phyloP scores from a whole-genome alignment of 2,113 vertebrate species.

The Pteronura brasiliensis region DNA sequence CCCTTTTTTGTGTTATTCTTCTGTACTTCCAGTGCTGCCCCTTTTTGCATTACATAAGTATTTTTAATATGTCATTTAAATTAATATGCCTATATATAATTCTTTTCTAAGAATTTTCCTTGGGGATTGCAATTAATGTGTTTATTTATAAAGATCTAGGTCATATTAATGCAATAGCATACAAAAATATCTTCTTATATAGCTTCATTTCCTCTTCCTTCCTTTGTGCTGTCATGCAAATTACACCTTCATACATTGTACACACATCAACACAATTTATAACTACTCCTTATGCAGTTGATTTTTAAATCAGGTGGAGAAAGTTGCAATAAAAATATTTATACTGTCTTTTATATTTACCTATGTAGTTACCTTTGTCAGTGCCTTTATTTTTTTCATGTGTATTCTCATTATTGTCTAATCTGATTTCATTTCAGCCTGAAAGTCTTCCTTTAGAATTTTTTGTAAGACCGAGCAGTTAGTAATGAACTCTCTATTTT shows the following conservation, averaged over 20 bases:
- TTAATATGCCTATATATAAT: neutral
- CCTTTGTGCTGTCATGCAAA: neutral
- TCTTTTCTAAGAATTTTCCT: neutral
- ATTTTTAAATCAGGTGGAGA: neutral
- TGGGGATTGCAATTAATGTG: neutral
- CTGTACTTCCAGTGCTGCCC: neutral
- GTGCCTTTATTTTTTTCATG: neutral
- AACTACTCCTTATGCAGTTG: neutral
- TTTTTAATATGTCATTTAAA: neutral
- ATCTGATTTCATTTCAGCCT: neutral
- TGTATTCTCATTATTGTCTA: neutral
- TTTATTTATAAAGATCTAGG: neutral
- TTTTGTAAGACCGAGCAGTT: neutral
- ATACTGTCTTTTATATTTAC: neutral
- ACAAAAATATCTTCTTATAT: neutral
- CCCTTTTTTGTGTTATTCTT: neutral
- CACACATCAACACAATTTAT: neutral
- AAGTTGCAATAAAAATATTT: neutral
- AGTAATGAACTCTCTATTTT: neutral
- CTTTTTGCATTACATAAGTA: neutral
- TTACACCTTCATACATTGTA: neutral
- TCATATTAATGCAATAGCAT: neutral
- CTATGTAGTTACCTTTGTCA: neutral
- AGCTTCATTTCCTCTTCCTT: neutral
- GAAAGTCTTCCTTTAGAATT: neutral